Evolutionary conservation across 2,888 invertebrate genomes (phyloP).

Genomic region (Mesopsocus fuscifrons): DNA sequence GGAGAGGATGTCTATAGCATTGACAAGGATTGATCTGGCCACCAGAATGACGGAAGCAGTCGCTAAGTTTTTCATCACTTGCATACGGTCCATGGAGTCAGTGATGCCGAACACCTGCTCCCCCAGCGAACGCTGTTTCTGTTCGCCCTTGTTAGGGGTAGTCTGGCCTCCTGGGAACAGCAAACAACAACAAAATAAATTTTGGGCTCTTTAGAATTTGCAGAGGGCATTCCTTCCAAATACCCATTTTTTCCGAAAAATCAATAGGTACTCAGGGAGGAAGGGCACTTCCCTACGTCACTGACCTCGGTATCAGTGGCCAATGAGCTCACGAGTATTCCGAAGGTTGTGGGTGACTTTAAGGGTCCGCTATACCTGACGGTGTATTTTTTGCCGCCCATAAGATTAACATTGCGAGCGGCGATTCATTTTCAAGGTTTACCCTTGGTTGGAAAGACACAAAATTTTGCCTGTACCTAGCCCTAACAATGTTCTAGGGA

Average conservation of each 20-base stretch:
- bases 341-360: no score
- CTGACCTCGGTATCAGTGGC: background rate
- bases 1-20: conserved; percentile 30
- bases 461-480: no score
- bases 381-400: no score
- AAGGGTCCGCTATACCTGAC: no score
- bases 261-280: background rate
- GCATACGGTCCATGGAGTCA: conserved; percentile 28
- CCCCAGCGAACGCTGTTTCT: conserved; percentile 24
- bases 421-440: no score
- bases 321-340: no score
- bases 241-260: background rate
- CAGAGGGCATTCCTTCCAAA: no score
- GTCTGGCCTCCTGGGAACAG: conserved; percentile 1
- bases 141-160: conserved; percentile 19
- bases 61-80: conserved; percentile 31
- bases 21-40: conserved; percentile 34
- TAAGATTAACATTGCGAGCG: no score
- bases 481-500: no score
- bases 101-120: conserved; percentile 31
- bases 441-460: no score
- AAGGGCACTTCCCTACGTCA: background rate
- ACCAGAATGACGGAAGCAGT: conserved; percentile 32
- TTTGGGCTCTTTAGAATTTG: background rate
- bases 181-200: no score